phyloP scores from a whole-genome alignment of 2,888 invertebrate genomes.

The Stenodera caucasica region DNA sequence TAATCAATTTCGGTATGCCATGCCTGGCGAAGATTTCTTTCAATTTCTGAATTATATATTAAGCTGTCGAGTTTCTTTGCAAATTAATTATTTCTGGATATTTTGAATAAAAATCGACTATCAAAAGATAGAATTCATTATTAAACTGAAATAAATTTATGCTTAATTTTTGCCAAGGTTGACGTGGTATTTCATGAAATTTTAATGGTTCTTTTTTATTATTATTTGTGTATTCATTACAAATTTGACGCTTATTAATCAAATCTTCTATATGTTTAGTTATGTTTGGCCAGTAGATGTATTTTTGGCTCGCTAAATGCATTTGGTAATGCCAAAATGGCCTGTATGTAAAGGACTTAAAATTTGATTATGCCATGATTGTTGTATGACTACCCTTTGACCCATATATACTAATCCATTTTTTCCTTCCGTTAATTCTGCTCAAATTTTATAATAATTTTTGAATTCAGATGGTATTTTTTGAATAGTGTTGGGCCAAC shows the following conservation, averaged over 20 bases:
- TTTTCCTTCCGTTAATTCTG: conserved; percentile 20
- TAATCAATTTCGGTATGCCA: too few species aligned
- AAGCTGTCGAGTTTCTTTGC: conserved; percentile 27
- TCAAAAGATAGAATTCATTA: too few species aligned
- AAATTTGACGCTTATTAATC: conserved; percentile 34
- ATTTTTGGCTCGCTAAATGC: conserved; percentile 27
- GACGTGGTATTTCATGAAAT: too few species aligned
- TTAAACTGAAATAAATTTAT: too few species aligned
- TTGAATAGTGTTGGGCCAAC: conserved; percentile 17
- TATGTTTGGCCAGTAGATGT: conserved; percentile 38
- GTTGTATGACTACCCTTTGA: conserved; percentile 34
- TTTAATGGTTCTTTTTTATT: conserved; percentile 33
- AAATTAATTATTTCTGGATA: conserved; percentile 34
- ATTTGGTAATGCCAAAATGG: conserved; percentile 37
- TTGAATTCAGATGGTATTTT: conserved; percentile 10
- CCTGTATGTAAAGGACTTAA: conserved; percentile 33
- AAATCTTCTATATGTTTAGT: conserved; percentile 30
- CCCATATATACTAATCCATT: conserved; percentile 31
- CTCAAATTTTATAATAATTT: conserved; percentile 24
- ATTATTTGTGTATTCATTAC: conserved; percentile 29
- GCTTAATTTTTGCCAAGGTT: too few species aligned
- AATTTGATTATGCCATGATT: conserved; percentile 28
- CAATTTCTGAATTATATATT: conserved; percentile 26
- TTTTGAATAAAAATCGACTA: conserved; percentile 37
- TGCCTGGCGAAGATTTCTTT: conserved; percentile 36